Base-by-base conservation (phyloP, 2,888 invertebrate species). In the Halocaridina rubra region DNA sequence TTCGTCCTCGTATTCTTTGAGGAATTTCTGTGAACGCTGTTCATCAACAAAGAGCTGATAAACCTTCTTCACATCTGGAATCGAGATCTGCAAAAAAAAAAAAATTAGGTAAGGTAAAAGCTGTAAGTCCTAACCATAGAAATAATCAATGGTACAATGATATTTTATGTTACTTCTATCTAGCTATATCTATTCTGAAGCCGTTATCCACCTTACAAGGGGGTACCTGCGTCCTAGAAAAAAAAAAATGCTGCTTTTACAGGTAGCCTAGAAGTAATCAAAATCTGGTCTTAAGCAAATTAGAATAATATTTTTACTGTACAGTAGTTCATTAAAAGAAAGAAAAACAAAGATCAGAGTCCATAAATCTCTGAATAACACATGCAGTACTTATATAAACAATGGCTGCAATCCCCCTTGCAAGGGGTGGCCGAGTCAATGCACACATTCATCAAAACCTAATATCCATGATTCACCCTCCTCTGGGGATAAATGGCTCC, bases 21-120 rank as follows among this genome's bases (percentile, higher is more conserved):
- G 92, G 91, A 97, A 98, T 91, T 97, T 96, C 88, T 96, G 95
- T 0, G 98, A 98, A 80, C 99, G 93, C 82, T 95, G 95, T 91
- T 98, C 98, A 90, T 99, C 99, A 88, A 97, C 92, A 91, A 99
- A 99, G 80, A 99, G 91, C 0, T 96, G 95, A 91, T 99, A 99
- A 0, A 98, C 98, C 88, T 97, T 94, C 92, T 97, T 98, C 0
- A 99, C 95, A 90, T 99, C 99, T 74, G 97, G 97, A 88, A 97
- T 90, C 78, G 82, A 74, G 29, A 88, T 86, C 88, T 88, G 84
- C 22, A 72, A 29, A 57, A 78, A 57, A 71, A 33, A 1, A 57
- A 8, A 19, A 8, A 24, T 24, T 5, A 2, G 16, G 22, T 69
- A 71, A 27, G 67, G 5, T 8, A 24, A 59, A 67, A 19, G 4